Evolutionary conservation across 1,140 invertebrate species (phyloP), one percentile per base, ranked within the genome.

Genomic region (Asbolus verrucosus): DNA sequence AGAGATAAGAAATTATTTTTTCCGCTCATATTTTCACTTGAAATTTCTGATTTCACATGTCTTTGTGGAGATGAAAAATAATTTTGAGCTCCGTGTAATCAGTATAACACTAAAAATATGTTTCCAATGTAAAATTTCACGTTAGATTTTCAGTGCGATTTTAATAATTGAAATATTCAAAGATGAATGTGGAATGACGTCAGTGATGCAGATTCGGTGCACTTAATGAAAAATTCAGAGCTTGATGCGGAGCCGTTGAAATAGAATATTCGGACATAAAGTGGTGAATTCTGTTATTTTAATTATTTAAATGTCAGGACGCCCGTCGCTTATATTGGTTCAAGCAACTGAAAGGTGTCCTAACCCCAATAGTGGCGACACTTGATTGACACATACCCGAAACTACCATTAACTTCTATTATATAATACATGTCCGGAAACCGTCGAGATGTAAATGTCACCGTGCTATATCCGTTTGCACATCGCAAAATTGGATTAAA

Each of bases 351-450:
- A 54, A 54, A 54, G 21, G 46, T 54, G 46, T 54, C 46, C 46
- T 54, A 54, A 54, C 46, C 46, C 41, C 38, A 24, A 65, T 43
- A 65, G 62, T 43, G 46, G 33, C 46, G 66, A 68, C 66, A 68
- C 46, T 59, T 68, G 66, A 68, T 68, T 68, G 66, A 59, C 66
- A 59, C 31, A 39, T 68, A 68, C 66, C 38, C 43, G 66, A 61
- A 61, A 68, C 50, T 68, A 61, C 66, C 66, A 68, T 68, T 68
- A 68, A 68, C 66, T 60, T 60, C 66, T 59, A 27, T 38, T 68
- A 38, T 59, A 68, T 68, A 18, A 68, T 68, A 68, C 36, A 68
- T 68, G 50, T 30, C 62, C 62, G 62, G 62, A 65, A 65, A 46
- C 39, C 21, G 62, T 38, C 30, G 62, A 65, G 62, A 65, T 65